Conservation (phyloP, 2,888 invertebrate species). For the Philaethria dido region DNA sequence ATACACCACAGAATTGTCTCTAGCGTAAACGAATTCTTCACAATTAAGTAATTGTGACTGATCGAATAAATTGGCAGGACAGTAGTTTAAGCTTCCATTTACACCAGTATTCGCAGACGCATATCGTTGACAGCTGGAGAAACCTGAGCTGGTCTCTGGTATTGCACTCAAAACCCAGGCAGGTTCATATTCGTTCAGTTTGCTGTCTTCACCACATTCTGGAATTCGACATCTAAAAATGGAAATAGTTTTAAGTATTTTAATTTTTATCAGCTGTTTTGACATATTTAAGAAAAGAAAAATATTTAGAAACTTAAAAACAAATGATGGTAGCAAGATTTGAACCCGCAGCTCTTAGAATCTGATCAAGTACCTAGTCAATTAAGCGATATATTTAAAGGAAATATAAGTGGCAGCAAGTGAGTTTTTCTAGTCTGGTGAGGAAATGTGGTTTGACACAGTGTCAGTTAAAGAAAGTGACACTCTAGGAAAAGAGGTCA, state of each 20-base stretch:
- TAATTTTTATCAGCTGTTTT: too few relatives aligned
- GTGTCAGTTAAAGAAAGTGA: too few relatives aligned
- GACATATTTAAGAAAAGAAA: too few relatives aligned
- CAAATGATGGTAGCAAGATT: too few relatives aligned
- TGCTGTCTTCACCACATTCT: constrained; percentile 62
- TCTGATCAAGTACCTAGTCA: too few relatives aligned
- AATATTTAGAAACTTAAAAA: too few relatives aligned
- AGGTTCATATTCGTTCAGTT: constrained; percentile 48
- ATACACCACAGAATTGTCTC: constrained; percentile 51
- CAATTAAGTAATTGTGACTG: constrained; percentile 39
- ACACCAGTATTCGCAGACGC: constrained; percentile 46
- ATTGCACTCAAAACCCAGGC: constrained; percentile 64
- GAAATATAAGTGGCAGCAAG: too few relatives aligned
- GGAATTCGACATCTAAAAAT: constrained; percentile 67
- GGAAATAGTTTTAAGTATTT: background rate
- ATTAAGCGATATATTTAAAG: too few relatives aligned
- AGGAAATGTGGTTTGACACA: too few relatives aligned
- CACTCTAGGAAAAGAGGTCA: too few relatives aligned
- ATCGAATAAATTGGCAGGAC: constrained; percentile 61
- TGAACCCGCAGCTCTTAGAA: too few relatives aligned
- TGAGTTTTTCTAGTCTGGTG: too few relatives aligned
- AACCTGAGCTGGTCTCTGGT: constrained; percentile 59
- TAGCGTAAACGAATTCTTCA: constrained; percentile 48
- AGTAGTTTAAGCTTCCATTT: constrained; percentile 49
- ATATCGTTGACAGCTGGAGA: constrained; percentile 65